phyloP scores from a whole-genome alignment of 2,888 invertebrate species.

The Dynastes maya region DNA sequence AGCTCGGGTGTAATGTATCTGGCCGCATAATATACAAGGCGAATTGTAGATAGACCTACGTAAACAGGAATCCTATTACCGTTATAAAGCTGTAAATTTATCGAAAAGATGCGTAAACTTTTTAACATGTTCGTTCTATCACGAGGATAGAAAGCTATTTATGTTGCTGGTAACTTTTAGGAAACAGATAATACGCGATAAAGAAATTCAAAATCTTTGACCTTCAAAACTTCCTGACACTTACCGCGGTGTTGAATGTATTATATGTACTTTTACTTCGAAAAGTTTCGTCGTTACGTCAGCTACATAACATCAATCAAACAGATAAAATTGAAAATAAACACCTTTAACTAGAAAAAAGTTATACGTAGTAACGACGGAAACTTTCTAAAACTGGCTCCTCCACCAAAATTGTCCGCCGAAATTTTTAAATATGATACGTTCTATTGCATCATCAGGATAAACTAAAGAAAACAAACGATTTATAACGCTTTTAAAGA shows the following conservation, averaged over 20 bases:
- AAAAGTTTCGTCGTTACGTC: constrained; percentile 1
- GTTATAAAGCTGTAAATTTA: background rate
- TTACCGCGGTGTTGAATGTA: background rate
- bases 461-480: constrained; percentile 16
- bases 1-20: constrained; percentile 34
- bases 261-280: background rate
- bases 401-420: background rate
- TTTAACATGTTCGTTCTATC: background rate
- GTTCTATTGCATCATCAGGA: background rate
- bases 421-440: background rate
- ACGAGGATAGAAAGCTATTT: background rate
- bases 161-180: background rate
- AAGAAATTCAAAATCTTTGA: constrained; percentile 15
- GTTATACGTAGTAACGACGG: too few species aligned
- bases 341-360: background rate
- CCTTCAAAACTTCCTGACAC: constrained; percentile 13
- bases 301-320: constrained; percentile 1
- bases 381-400: background rate
- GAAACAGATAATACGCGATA: background rate
- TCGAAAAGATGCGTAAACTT: background rate
- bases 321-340: constrained; percentile 7
- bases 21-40: constrained; percentile 24
- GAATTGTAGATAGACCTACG: constrained; percentile 20
- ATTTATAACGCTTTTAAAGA: constrained; percentile 47
- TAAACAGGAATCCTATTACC: background rate